phyloP scores from a whole-genome alignment of 2,113 vertebrate species.

The Ptyas mucosa region DNA sequence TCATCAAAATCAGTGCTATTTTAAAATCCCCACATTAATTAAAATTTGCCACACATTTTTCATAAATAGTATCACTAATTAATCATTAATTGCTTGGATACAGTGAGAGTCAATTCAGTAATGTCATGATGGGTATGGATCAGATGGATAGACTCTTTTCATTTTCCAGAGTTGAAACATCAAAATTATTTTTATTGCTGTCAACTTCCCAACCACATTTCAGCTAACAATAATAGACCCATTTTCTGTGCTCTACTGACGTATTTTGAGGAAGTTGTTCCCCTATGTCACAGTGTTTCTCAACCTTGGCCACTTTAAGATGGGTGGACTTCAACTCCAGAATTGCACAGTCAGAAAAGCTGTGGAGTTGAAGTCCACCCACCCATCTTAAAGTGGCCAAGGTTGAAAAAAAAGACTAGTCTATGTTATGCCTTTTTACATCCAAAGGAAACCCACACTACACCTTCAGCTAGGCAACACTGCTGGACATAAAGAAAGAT shows the following conservation, averaged over 20 bases:
- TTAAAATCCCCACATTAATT: background rate
- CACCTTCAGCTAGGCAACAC: background rate
- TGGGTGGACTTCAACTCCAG: background rate
- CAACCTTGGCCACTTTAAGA: background rate
- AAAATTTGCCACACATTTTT: background rate
- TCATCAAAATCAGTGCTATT: background rate
- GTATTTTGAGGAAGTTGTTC: background rate
- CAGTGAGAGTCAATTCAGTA: background rate
- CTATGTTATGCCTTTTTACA: background rate
- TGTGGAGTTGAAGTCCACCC: background rate
- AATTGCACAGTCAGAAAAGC: background rate
- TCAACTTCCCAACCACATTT: background rate
- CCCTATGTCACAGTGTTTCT: background rate
- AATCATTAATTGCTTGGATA: background rate
- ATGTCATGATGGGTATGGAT: background rate
- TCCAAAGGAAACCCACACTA: background rate
- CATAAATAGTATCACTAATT: background rate
- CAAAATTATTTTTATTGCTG: background rate
- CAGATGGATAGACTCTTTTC: background rate
- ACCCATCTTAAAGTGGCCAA: background rate
- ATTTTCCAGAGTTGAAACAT: background rate
- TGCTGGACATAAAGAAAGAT: background rate
- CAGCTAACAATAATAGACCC: background rate
- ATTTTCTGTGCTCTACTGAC: fast-evolving
- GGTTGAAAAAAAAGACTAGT: background rate